phyloP scores from a whole-genome alignment of 2,113 vertebrate species.

The Myrmecobius fasciatus region DNA sequence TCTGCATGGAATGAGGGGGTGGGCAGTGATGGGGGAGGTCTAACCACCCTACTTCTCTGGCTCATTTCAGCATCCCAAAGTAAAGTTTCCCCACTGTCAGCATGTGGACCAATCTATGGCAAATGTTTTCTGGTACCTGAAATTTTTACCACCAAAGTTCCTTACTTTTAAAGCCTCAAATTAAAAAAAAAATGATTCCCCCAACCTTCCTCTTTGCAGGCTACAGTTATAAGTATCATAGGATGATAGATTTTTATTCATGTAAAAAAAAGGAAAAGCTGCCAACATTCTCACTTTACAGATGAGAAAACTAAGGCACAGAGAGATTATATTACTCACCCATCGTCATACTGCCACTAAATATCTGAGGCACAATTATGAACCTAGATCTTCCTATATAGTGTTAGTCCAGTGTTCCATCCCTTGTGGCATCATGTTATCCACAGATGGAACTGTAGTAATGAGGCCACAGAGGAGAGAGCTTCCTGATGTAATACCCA shows the following conservation, averaged over 20 bases:
- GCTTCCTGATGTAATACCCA: neutral
- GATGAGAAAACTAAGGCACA: neutral
- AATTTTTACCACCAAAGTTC: neutral
- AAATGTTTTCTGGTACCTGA: neutral
- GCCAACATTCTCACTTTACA: neutral
- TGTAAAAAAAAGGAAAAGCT: neutral
- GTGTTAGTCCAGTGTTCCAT: neutral
- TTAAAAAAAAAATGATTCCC: neutral
- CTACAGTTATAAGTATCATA: neutral
- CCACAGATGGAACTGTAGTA: neutral
- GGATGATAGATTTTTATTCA: neutral
- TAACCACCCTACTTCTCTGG: rapidly evolving
- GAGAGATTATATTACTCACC: neutral
- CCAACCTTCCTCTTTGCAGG: neutral
- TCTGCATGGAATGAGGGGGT: conserved; percentile 50
- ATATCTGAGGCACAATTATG: neutral
- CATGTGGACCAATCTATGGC: neutral
- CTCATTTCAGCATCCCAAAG: neutral
- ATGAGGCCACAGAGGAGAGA: neutral
- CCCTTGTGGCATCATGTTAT: neutral
- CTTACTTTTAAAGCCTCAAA: neutral
- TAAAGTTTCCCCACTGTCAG: neutral
- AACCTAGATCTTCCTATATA: neutral
- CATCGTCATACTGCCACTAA: neutral
- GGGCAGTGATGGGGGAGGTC: neutral